These are phyloP conservation scores for Malurus cyaneus DNA, from an alignment of 2,113 vertebrate species.

Conservation along the genomic window DNA sequence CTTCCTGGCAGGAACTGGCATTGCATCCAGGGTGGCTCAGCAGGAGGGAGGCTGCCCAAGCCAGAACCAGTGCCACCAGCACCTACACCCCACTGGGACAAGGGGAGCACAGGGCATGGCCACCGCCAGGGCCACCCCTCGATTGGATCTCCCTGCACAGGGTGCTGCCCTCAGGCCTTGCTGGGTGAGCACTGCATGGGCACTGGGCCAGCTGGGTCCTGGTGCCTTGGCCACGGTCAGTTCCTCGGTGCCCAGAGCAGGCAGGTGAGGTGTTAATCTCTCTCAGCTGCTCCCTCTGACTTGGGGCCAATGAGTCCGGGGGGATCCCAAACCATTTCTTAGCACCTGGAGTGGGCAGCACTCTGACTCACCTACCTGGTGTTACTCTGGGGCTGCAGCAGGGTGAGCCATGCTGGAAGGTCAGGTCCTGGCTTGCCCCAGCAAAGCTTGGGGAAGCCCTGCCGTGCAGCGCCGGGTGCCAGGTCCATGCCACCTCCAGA, in stretches of 20 bases:
- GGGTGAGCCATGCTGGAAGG: background rate
- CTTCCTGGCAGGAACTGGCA: background rate
- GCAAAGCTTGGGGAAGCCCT: background rate
- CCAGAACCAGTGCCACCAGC: background rate
- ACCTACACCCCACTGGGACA: accelerated
- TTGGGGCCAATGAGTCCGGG: too few relatives aligned
- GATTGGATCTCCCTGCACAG: accelerated
- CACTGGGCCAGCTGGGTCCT: accelerated
- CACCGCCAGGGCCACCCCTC: accelerated
- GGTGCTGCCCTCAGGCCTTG: background rate
- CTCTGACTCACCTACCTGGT: background rate
- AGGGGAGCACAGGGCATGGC: background rate
- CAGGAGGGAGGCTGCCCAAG: background rate
- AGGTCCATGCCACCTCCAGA: accelerated
- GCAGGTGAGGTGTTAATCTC: background rate
- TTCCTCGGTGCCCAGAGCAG: background rate
- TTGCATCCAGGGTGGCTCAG: accelerated
- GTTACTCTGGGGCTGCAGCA: background rate
- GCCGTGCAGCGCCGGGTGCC: accelerated
- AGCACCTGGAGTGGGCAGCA: accelerated
- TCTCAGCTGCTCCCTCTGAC: background rate
- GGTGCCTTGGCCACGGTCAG: accelerated
- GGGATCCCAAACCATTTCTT: background rate
- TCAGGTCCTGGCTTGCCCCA: background rate
- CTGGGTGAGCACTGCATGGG: accelerated